Evolutionary conservation across 2,888 invertebrate genomes (phyloP), one percentile per base, ranked within the genome.

Genomic region (Gortyna flavago): DNA sequence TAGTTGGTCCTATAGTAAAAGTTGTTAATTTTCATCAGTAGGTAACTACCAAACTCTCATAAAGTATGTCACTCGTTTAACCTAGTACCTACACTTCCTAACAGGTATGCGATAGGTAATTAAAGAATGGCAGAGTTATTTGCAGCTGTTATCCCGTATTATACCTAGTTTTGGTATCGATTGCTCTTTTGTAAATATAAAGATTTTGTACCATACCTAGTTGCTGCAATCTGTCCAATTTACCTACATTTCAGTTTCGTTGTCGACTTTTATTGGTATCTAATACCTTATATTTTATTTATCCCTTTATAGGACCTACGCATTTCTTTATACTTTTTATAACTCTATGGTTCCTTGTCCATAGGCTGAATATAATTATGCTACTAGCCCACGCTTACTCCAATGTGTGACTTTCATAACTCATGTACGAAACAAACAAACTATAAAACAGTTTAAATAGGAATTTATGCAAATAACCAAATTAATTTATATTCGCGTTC

Each of bases 401-500:
- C 62, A 32, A 78, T 29, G 73, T 83, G 85, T 78, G 83, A 84
- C 85, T 86, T 87, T 86, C 86, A 89, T 87, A 89, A 88, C 85
- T 89, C 85, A 90, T 88, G 89, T 86, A 85, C 82, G 83, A 87
- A 89, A 88, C 90, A 90, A 92, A 92, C 90, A 92, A 90, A 90
- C 90, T 89, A 91, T 93, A 91, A 92, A 92, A 92, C 92, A 90
- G 90, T 91, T 93, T 91, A 91, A 93, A 92, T 89, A 90, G 88
- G 91, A 90, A 91, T 93, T 93, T 93, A 95, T 94, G 93, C 92
- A 93, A 94, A 95, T 93, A 92, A 93, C 90, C 88, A 91, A 91
- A 92, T 91, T 86, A 92, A 94, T 94, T 93, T 93, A 93, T 92
- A 93, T 92, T 89, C 89, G 91, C 87, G 91, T 90, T 92, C 89